Percentiles rank a stretch among this genome's conserved stretches.
Evolutionary conservation across 2,797 vertebrate genomes (phyloP).

Genomic region (Liasis olivaceus): DNA sequence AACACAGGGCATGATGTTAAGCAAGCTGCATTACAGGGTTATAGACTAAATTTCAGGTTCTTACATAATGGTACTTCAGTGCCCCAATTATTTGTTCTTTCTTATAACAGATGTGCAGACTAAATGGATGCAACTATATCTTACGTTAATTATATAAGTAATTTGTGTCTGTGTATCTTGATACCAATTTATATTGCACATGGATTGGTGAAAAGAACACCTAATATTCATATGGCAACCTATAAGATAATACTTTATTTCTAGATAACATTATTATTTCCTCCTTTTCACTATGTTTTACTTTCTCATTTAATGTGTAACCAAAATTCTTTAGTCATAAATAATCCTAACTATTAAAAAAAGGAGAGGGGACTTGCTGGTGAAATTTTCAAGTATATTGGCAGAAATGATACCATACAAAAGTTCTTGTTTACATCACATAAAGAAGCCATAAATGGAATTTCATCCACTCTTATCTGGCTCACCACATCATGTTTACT

Average conservation of each 20-base stretch:
- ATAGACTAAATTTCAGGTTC: neutral
- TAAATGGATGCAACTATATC: neutral
- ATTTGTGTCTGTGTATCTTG: neutral
- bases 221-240: neutral
- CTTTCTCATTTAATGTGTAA: neutral
- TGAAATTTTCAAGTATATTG: no score
- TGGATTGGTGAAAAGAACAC: neutral
- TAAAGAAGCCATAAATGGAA: neutral
- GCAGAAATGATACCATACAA: neutral
- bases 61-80: neutral
- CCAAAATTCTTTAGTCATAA: neutral
- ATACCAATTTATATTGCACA: neutral
- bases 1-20: neutral
- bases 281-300: neutral
- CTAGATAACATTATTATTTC: neutral
- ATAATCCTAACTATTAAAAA: neutral
- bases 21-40: neutral
- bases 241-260: neutral
- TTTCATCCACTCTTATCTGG: neutral
- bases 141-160: neutral
- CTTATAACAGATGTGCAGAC: neutral
- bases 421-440: neutral
- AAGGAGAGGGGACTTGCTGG: no score
- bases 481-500: neutral
- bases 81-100: neutral